These are phyloP conservation scores for Drosophila sturtevanti DNA, from an alignment of 1,140 invertebrate species.

Conservation along the genomic window DNA sequence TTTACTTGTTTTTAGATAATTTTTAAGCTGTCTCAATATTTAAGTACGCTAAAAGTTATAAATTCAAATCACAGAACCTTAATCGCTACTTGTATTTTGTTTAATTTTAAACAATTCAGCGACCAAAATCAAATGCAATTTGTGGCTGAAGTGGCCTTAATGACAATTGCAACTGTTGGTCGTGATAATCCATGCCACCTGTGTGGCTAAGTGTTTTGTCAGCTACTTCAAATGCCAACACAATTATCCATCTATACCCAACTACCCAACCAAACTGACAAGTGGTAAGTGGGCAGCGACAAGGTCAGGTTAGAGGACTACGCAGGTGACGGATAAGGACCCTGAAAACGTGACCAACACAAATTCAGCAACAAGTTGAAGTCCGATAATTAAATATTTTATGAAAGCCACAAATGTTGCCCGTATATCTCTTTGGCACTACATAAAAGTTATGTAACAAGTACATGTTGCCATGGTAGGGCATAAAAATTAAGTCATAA, in stretches of 20 bases:
- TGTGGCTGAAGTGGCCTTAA: conserved; percentile 22
- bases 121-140: conserved; percentile 25
- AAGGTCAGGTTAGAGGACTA: conserved; percentile 22
- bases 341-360: conserved; percentile 2
- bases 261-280: not conserved
- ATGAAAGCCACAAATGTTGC: conserved; percentile 31
- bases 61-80: too few relatives aligned
- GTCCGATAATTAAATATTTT: conserved; percentile 57
- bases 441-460: conserved; percentile 66
- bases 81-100: not conserved
- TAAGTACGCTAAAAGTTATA: too few relatives aligned
- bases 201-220: conserved; percentile 22
- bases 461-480: conserved; percentile 31
- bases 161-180: conserved; percentile 23
- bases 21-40: too few relatives aligned
- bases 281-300: conserved; percentile 39
- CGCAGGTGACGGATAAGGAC: conserved; percentile 9
- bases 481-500: conserved; percentile 75
- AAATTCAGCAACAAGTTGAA: conserved; percentile 22
- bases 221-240: conserved; percentile 1
- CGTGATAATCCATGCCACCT: not conserved
- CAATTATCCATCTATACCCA: not conserved
- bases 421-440: conserved; percentile 55
- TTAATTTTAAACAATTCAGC: not conserved
- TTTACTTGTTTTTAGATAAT: too few relatives aligned